Evolutionary conservation across 2,113 vertebrate genomes (phyloP).

Genomic region (Megaceryle maxima): DNA sequence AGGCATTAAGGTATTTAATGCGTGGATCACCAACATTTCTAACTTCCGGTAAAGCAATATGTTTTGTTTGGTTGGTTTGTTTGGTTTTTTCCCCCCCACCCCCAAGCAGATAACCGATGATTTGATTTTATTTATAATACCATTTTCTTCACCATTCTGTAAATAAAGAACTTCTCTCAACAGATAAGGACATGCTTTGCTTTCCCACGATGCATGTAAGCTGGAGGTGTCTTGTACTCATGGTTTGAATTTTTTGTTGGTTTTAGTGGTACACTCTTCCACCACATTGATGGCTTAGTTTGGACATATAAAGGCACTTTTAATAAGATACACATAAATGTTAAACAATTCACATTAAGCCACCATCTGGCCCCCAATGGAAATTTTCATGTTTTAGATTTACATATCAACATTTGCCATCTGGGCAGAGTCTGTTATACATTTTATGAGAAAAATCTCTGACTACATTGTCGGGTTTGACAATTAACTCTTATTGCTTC

Average conservation of each 20-base stretch:
- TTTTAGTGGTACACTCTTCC: conserved; percentile 54
- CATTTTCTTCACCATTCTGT: background rate
- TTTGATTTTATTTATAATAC: background rate
- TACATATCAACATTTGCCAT: conserved; percentile 73
- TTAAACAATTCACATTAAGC: conserved; percentile 72
- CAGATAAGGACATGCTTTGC: background rate
- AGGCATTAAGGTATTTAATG: accelerated
- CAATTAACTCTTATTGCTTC: conserved; percentile 68
- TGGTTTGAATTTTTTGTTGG: background rate
- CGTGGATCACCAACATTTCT: accelerated
- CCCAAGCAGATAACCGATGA: background rate
- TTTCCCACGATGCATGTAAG: background rate
- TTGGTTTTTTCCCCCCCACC: background rate
- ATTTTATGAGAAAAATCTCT: conserved; percentile 69
- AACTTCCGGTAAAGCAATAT: background rate
- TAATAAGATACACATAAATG: conserved; percentile 77
- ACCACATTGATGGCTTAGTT: conserved; percentile 53
- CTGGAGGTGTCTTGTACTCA: background rate
- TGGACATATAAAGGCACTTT: conserved; percentile 69
- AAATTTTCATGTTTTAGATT: conserved; percentile 75
- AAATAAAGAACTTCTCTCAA: background rate
- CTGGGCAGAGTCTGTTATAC: conserved; percentile 70
- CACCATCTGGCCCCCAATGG: conserved; percentile 67
- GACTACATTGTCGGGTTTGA: conserved; percentile 63
- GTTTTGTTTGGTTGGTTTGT: background rate